Conservation (phyloP, 2,888 invertebrate species). For the Zaprionus lineosus region DNA sequence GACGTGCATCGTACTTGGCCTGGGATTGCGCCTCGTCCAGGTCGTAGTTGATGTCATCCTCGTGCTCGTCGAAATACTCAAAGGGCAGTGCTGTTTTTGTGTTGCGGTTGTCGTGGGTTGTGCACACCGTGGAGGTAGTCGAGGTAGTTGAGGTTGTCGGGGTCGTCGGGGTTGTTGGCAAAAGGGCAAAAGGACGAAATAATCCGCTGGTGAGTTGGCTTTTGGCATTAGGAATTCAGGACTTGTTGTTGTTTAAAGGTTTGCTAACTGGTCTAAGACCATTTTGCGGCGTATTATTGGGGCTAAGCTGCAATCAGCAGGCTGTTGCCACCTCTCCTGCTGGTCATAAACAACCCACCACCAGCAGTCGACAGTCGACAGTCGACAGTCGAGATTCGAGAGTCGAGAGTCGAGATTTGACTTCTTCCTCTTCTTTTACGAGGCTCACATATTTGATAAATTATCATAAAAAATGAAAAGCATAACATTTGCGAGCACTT, state of each 20-base stretch:
- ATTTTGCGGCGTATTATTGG: slow-evolving; percentile 46
- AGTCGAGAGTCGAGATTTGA: slow-evolving; percentile 6
- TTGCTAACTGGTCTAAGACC: slow-evolving; percentile 42
- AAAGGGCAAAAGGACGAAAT: slow-evolving; percentile 37
- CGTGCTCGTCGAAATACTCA: slow-evolving; percentile 81
- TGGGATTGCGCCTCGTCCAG: slow-evolving; percentile 82
- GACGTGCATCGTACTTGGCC: slow-evolving; percentile 82
- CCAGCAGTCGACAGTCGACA: slow-evolving; percentile 8
- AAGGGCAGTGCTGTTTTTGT: slow-evolving; percentile 71
- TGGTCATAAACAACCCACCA: slow-evolving; percentile 35
- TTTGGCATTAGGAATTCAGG: slow-evolving; percentile 26
- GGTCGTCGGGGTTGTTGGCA: background rate
- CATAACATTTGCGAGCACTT: slow-evolving; percentile 44
- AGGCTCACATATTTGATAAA: slow-evolving; percentile 58
- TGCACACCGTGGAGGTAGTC: background rate
- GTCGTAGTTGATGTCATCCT: slow-evolving; percentile 80
- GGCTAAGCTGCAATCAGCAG: slow-evolving; percentile 56
- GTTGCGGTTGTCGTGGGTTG: background rate
- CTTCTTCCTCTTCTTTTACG: slow-evolving; percentile 26
- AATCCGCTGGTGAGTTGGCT: slow-evolving; percentile 58
- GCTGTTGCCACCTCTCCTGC: slow-evolving; percentile 51
- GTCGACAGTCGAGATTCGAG: slow-evolving; percentile 14
- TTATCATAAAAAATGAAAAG: slow-evolving; percentile 71
- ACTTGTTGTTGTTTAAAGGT: slow-evolving; percentile 26
- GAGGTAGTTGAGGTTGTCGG: background rate